Evolutionary conservation across 2,888 invertebrate species (phyloP).

Genomic region (Tinea pellionella): DNA sequence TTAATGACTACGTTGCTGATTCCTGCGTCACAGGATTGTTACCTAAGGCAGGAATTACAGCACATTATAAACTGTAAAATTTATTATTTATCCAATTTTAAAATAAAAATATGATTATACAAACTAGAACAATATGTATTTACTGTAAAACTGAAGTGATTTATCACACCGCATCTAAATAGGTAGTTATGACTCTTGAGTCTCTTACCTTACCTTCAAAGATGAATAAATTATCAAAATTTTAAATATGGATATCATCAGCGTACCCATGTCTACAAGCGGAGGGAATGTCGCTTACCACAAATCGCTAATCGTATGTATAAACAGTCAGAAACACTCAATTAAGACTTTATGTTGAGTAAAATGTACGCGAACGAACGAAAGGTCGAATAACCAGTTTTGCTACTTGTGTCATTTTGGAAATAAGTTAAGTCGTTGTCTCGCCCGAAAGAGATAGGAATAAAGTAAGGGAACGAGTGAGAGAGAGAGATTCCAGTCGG

Average conservation of each 20-base stretch:
- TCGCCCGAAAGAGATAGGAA: slow-evolving; percentile 37
- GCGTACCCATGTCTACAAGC: slow-evolving; percentile 24
- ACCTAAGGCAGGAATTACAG: too few species aligned
- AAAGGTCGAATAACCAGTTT: slow-evolving; percentile 46
- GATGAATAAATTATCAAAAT: background rate
- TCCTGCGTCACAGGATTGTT: too few species aligned
- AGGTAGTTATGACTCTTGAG: background rate
- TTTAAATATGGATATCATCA: slow-evolving; percentile 1
- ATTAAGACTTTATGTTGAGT: slow-evolving; percentile 24
- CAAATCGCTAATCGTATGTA: slow-evolving; percentile 46
- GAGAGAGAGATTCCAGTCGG: slow-evolving; percentile 54
- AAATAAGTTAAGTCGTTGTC: slow-evolving; percentile 38
- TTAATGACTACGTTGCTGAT: too few species aligned
- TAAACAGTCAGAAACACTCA: slow-evolving; percentile 31
- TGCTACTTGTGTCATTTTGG: slow-evolving; percentile 56
- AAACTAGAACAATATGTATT: too few species aligned
- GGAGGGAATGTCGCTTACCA: slow-evolving; percentile 43
- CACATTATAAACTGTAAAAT: too few species aligned
- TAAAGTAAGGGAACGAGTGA: slow-evolving; percentile 26
- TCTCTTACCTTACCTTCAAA: background rate
- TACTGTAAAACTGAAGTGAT: too few species aligned
- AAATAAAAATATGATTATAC: too few species aligned
- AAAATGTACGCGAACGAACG: slow-evolving; percentile 20
- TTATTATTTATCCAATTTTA: too few species aligned
- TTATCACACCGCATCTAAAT: background rate